A percentile compares a stretch with the other conserved stretches of the same genome.
Conservation (phyloP, 2,797 vertebrate species). For the Leptatherina wallacei region DNA sequence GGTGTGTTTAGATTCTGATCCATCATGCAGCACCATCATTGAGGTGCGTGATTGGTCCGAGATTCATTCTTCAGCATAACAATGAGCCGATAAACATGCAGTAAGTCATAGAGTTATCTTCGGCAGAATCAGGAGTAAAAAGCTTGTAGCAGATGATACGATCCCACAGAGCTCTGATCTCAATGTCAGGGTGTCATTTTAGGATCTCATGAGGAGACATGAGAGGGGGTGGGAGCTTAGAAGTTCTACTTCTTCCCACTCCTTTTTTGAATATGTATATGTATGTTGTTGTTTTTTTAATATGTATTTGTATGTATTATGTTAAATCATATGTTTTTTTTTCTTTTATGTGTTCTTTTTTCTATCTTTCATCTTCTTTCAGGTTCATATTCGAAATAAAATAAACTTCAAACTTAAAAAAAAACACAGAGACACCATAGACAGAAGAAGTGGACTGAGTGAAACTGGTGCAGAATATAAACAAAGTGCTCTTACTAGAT, state of each 20-base stretch:
- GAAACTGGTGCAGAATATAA: background rate
- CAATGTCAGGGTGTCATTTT: constrained; percentile 7
- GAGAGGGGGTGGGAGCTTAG: too few species aligned
- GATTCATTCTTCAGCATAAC: background rate
- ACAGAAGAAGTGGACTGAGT: background rate
- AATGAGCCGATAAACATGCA: background rate
- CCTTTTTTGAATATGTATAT: too few species aligned
- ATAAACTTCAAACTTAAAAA: too few species aligned
- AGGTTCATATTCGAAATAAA: too few species aligned
- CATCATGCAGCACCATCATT: background rate
- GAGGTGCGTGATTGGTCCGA: background rate
- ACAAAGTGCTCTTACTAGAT: background rate
- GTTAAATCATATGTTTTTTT: too few species aligned
- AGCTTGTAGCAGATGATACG: background rate
- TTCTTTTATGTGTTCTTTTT: too few species aligned
- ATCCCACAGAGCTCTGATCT: constrained; percentile 9
- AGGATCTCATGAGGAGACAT: background rate
- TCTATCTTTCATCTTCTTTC: too few species aligned
- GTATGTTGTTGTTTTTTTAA: too few species aligned
- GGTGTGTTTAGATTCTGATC: background rate
- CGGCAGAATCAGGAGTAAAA: background rate
- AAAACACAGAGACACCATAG: background rate
- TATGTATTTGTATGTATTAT: too few species aligned
- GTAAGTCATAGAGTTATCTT: background rate
- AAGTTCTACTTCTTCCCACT: too few species aligned